phyloP scores from a whole-genome alignment of 2,113 vertebrate species.

The Dicentrarchus labrax region DNA sequence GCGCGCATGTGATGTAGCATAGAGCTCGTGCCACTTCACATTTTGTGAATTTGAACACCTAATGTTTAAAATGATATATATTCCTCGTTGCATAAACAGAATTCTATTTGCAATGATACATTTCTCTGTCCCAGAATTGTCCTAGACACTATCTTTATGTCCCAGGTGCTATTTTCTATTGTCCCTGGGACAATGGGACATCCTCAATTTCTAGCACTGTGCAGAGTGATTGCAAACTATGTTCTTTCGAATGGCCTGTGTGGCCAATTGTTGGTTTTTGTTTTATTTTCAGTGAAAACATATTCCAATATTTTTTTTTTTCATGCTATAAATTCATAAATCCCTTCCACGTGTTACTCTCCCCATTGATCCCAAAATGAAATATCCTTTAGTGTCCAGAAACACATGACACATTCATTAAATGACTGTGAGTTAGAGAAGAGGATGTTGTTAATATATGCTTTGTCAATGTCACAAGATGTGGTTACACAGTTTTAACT shows the following conservation, averaged over 20 bases:
- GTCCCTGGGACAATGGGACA: too few species aligned
- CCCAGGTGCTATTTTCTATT: too few species aligned
- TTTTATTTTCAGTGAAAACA: not conserved
- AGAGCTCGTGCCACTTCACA: too few species aligned
- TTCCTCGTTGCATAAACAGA: too few species aligned
- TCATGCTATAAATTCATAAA: not conserved
- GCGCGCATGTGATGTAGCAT: too few species aligned
- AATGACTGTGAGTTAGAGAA: not conserved
- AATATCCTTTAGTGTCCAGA: not conserved
- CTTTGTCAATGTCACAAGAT: not conserved
- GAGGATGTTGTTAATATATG: not conserved
- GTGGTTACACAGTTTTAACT: not conserved
- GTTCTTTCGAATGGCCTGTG: not conserved
- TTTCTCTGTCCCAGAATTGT: too few species aligned
- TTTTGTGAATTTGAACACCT: too few species aligned
- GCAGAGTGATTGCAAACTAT: constrained; percentile 17
- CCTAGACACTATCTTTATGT: too few species aligned
- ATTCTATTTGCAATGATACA: too few species aligned
- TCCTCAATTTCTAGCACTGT: not conserved
- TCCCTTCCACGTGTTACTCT: too few species aligned
- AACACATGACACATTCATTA: not conserved
- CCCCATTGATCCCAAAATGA: not conserved
- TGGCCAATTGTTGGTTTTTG: not conserved
- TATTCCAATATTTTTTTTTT: not conserved
- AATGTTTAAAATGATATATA: too few species aligned